Conservation (phyloP, 2,113 vertebrate genomes). For the Clarias macrocephalus region DNA sequence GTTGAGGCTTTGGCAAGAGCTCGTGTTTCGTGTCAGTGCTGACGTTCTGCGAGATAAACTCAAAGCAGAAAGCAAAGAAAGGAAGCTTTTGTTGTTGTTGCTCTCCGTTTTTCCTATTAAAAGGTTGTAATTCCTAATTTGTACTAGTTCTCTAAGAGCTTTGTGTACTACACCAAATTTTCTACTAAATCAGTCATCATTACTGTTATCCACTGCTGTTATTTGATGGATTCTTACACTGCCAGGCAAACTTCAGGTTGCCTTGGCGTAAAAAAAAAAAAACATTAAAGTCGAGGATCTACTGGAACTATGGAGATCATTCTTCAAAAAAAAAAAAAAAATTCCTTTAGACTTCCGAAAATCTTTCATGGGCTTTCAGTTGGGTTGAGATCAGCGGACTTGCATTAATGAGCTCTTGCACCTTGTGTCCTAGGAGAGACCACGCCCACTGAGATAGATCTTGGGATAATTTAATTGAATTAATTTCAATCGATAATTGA, state of each 20-base stretch:
- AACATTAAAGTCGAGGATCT: not conserved
- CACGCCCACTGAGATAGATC: not conserved
- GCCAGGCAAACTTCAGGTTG: not conserved
- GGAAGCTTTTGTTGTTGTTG: not conserved
- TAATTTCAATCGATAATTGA: no score
- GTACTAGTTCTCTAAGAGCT: not conserved
- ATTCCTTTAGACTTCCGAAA: not conserved
- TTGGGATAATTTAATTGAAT: no score
- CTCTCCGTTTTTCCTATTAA: not conserved
- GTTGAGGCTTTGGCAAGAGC: constrained; percentile 26
- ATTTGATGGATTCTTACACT: not conserved
- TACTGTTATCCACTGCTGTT: not conserved
- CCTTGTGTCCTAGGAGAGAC: no score
- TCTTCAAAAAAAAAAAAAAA: not conserved
- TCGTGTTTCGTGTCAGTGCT: constrained; percentile 19
- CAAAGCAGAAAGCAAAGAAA: not conserved
- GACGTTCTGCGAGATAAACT: constrained; percentile 24
- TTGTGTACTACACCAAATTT: not conserved
- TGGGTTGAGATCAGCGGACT: not conserved
- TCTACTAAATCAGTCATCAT: not conserved
- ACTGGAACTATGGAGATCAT: no score
- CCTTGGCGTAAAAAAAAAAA: not conserved
- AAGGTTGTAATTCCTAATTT: constrained; percentile 5
- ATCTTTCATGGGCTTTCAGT: not conserved
- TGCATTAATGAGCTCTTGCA: not conserved